Evolutionary conservation across 2,888 invertebrate species (phyloP).

Genomic region (Stenichneumon culpator): DNA sequence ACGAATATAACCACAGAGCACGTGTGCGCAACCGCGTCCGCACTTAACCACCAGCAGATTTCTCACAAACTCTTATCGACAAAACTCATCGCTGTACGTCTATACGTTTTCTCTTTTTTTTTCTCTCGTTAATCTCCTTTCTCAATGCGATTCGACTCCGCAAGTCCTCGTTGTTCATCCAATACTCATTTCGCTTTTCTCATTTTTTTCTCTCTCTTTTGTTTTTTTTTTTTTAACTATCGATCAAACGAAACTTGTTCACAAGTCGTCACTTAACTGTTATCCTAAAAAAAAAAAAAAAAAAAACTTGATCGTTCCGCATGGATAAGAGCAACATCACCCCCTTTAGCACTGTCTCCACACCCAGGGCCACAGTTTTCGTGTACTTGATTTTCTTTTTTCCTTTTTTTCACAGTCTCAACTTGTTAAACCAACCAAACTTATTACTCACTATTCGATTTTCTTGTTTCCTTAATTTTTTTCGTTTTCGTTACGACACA

Average conservation of each 20-base stretch:
- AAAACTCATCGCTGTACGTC: slow-evolving; percentile 10
- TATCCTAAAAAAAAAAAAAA: slow-evolving; percentile 26
- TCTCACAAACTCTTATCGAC: slow-evolving; percentile 14
- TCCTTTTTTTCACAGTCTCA: slow-evolving; percentile 65
- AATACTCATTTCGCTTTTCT: slow-evolving; percentile 20
- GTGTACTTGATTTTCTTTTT: slow-evolving; percentile 38
- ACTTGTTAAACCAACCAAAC: slow-evolving; percentile 65
- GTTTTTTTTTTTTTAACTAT: slow-evolving; percentile 33
- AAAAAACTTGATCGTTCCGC: slow-evolving; percentile 1
- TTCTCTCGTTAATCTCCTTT: slow-evolving; percentile 5
- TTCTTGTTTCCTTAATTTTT: slow-evolving; percentile 36
- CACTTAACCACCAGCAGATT: slow-evolving; percentile 64
- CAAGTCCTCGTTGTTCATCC: slow-evolving; percentile 22
- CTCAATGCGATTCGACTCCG: slow-evolving; percentile 9
- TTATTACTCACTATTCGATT: slow-evolving; percentile 63
- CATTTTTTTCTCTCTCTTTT: slow-evolving; percentile 28
- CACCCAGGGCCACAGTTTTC: slow-evolving; percentile 36
- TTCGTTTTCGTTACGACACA: slow-evolving; percentile 73
- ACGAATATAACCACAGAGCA: slow-evolving; percentile 49
- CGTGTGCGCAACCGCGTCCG: slow-evolving; percentile 55
- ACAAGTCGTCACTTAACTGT: slow-evolving; percentile 62
- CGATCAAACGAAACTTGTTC: slow-evolving; percentile 56
- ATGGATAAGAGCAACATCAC: slow-evolving; percentile 22
- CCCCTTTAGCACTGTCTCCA: slow-evolving; percentile 36
- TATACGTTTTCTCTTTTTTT: slow-evolving; percentile 16